Percentiles rank a stretch among this genome's conserved stretches.
Evolutionary conservation across 2,888 invertebrate species (phyloP).

Genomic region (Lithosia quadra): DNA sequence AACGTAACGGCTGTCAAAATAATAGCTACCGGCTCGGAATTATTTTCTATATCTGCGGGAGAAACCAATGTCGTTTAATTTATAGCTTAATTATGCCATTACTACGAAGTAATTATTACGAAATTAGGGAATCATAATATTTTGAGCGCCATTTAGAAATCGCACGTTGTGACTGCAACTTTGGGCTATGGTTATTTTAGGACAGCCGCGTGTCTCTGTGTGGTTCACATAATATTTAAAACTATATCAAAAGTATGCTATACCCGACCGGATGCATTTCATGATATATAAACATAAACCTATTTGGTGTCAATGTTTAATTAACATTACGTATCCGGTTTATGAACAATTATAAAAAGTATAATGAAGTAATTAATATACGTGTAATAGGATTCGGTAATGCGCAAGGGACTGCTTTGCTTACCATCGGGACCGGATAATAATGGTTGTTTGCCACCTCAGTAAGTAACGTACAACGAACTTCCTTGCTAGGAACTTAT

Average conservation of each 20-base stretch:
- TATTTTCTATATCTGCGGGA: background rate
- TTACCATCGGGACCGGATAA: background rate
- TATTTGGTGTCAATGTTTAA: conserved; percentile 7
- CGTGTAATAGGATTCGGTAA: background rate
- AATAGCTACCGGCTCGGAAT: background rate
- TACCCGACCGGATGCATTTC: conserved; percentile 8
- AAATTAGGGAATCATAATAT: background rate
- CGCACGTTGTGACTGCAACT: conserved; percentile 12
- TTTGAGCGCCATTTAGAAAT: background rate
- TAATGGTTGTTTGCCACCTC: background rate
- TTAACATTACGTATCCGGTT: background rate
- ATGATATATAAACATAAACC: background rate
- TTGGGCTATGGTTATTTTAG: conserved; percentile 14
- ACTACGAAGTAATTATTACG: background rate
- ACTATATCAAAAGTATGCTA: conserved; percentile 10
- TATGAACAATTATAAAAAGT: background rate
- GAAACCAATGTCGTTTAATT: conserved; percentile 13
- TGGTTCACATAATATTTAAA: conserved; percentile 18
- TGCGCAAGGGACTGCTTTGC: background rate
- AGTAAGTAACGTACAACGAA: too few species aligned
- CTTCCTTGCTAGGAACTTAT: background rate
- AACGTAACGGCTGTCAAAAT: conserved; percentile 12
- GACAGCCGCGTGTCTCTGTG: conserved; percentile 14
- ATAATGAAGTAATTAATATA: background rate
- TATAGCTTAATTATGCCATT: conserved; percentile 12